These are phyloP conservation scores for Cataglyphis albicans DNA, from an alignment of 2,888 invertebrate genomes.

Conservation along the genomic window DNA sequence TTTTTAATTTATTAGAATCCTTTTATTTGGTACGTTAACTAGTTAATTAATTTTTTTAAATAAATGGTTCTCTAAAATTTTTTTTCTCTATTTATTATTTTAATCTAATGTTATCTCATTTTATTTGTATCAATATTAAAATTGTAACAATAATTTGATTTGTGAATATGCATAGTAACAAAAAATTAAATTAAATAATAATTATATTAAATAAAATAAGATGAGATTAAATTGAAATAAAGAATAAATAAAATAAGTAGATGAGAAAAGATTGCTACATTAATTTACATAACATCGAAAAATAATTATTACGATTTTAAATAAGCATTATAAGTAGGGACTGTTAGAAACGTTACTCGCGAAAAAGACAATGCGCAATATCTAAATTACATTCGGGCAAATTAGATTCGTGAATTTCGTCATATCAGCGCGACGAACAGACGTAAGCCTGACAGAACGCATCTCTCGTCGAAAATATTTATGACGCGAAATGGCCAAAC, in stretches of 20 bases:
- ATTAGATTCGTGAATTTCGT: slow-evolving; percentile 50
- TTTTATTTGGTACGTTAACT: not conserved
- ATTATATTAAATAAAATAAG: not conserved
- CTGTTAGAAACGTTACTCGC: not conserved
- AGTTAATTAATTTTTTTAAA: not conserved
- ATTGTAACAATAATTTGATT: not conserved
- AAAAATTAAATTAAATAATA: not conserved
- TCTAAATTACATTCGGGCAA: slow-evolving; percentile 31
- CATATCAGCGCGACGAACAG: slow-evolving; percentile 27
- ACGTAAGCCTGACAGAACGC: slow-evolving; percentile 45
- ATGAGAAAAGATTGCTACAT: not conserved
- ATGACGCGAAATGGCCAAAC: slow-evolving; percentile 70
- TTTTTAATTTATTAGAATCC: not conserved
- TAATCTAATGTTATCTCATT: not conserved
- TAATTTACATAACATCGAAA: not conserved
- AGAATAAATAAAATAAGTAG: not conserved
- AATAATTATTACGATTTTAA: not conserved
- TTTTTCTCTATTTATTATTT: not conserved
- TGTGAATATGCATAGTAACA: not conserved
- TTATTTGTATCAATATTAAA: not conserved
- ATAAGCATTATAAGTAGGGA: not conserved
- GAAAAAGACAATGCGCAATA: not conserved
- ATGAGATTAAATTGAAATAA: not conserved
- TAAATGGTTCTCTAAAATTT: not conserved
- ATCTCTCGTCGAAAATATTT: slow-evolving; percentile 68